Evolutionary conservation across 2,113 vertebrate genomes (phyloP).

Genomic region (Pseudonaja textilis): DNA sequence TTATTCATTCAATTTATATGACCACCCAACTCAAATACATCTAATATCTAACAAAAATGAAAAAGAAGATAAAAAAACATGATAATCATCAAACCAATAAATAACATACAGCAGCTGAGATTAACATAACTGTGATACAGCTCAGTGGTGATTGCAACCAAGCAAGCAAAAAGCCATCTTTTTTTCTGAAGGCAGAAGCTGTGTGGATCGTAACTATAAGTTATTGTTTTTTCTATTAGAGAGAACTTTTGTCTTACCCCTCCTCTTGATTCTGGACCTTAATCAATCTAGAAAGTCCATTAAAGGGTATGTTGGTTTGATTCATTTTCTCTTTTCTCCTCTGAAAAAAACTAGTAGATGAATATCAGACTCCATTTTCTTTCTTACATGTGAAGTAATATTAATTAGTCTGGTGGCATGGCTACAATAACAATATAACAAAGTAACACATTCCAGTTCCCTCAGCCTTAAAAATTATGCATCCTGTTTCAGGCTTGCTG

Average conservation of each 20-base stretch:
- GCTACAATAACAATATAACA: background rate
- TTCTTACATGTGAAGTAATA: background rate
- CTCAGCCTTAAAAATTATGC: background rate
- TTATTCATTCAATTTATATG: background rate
- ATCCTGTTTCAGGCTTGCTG: background rate
- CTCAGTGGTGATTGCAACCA: background rate
- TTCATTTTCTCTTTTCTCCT: background rate
- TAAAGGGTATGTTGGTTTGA: background rate
- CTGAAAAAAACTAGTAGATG: background rate
- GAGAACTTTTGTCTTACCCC: background rate
- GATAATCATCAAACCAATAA: background rate
- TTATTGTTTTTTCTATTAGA: background rate
- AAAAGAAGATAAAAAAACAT: background rate
- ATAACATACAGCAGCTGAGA: background rate
- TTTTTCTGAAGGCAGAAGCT: background rate
- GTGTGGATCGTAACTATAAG: background rate
- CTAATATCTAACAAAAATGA: background rate
- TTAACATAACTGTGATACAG: background rate
- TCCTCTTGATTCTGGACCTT: background rate
- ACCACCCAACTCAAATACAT: background rate
- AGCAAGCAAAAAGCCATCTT: background rate
- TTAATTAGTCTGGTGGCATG: background rate
- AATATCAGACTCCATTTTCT: background rate
- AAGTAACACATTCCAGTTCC: background rate
- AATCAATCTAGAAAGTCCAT: background rate